Evolutionary conservation across 2,888 invertebrate genomes (phyloP).

Genomic region (Oligia latruncula): DNA sequence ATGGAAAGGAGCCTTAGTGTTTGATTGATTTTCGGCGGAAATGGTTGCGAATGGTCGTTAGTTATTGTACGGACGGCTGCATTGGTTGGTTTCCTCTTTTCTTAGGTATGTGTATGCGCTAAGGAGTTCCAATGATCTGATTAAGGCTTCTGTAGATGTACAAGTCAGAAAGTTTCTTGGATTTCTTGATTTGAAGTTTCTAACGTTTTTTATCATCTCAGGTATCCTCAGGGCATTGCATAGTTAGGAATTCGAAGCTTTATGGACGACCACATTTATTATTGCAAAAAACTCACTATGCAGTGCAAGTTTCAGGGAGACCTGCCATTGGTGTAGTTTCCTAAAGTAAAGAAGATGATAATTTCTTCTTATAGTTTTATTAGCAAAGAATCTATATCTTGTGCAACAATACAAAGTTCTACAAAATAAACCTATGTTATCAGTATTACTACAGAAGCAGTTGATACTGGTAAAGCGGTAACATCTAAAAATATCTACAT

Average conservation of each 20-base stretch:
- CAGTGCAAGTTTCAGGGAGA: neutral
- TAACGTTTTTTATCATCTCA: neutral
- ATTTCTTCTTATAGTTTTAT: neutral
- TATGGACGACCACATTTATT: neutral
- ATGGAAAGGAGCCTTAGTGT: neutral
- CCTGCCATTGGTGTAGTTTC: neutral
- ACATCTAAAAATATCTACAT: conserved; percentile 48
- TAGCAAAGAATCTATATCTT: conserved; percentile 17
- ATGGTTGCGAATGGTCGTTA: neutral
- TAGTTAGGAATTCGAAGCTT: neutral
- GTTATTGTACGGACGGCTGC: neutral
- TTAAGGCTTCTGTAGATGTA: neutral
- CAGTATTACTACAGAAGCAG: conserved; percentile 32
- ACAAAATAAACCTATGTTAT: conserved; percentile 34
- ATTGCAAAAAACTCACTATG: neutral
- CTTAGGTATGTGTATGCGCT: neutral
- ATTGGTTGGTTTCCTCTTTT: neutral
- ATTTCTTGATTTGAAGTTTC: neutral
- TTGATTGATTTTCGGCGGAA: neutral
- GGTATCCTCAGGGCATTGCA: neutral
- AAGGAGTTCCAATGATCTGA: neutral
- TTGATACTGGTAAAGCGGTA: conserved; percentile 26
- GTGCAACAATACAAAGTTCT: conserved; percentile 31
- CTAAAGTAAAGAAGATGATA: neutral
- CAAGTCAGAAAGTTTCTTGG: neutral